Percentiles rank a stretch among this genome's conserved stretches.
These are phyloP conservation scores for Acrobasis repandana DNA, from an alignment of 2,888 invertebrate species.

Conservation along the genomic window DNA sequence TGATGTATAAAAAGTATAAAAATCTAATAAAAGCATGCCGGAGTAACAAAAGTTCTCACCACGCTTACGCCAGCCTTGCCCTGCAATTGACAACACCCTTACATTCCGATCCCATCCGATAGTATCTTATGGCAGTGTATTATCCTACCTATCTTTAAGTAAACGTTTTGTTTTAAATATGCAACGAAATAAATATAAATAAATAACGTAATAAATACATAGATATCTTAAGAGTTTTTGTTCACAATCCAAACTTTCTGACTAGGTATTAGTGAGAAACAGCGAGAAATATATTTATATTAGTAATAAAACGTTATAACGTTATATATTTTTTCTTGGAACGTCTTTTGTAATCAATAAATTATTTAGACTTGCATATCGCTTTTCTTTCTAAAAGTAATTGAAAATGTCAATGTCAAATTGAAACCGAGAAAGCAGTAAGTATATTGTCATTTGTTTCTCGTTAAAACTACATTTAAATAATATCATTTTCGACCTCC, in stretches of 20 bases:
- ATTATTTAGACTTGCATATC: too few species aligned
- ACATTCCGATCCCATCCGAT: constrained; percentile 36
- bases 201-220: constrained; percentile 31
- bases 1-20: constrained; percentile 8
- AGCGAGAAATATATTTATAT: not conserved
- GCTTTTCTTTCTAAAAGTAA: too few species aligned
- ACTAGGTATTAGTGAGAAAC: not conserved
- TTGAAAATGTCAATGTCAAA: too few species aligned
- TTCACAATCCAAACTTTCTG: constrained; percentile 35
- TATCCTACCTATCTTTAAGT: constrained; percentile 20
- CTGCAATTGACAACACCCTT: constrained; percentile 68
- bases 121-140: constrained; percentile 40
- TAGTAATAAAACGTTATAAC: too few species aligned
- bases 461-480: too few species aligned
- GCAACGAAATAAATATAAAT: constrained; percentile 35
- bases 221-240: constrained; percentile 33
- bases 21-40: constrained; percentile 57
- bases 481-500: too few species aligned
- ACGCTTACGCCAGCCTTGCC: constrained; percentile 69
- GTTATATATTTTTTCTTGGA: too few species aligned
- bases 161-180: constrained; percentile 27
- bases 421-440: too few species aligned
- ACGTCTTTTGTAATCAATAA: too few species aligned
- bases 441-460: too few species aligned
- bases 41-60: constrained; percentile 69